A percentile compares a stretch with the other conserved stretches of the same genome.
phyloP scores from a whole-genome alignment of 2,113 vertebrate genomes.

The Glaucidium brasilianum region DNA sequence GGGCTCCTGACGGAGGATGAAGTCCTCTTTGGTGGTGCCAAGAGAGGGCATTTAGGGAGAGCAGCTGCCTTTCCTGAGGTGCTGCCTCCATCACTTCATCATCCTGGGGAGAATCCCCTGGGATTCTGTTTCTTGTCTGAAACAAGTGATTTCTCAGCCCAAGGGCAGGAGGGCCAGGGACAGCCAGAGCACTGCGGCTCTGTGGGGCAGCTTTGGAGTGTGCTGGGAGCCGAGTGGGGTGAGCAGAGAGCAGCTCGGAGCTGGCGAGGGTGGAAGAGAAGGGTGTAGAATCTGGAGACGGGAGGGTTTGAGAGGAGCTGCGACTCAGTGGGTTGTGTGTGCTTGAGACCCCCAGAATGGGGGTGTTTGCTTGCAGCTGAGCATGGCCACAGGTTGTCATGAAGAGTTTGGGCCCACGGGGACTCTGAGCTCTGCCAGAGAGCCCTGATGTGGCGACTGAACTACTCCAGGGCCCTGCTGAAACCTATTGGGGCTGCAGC shows the following conservation, averaged over 20 bases:
- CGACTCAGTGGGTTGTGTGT: rapidly evolving
- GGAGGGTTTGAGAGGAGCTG: neutral
- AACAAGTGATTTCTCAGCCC: neutral
- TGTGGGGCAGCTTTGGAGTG: neutral
- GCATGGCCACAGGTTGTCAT: rapidly evolving
- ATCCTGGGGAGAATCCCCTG: rapidly evolving
- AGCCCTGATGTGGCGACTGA: neutral
- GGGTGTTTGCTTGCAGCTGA: neutral
- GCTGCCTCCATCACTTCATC: neutral
- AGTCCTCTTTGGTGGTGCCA: neutral
- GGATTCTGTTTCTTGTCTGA: neutral
- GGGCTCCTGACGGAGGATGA: neutral
- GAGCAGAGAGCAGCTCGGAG: neutral
- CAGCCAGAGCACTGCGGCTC: neutral
- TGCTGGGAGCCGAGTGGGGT: rapidly evolving
- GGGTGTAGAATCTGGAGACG: neutral
- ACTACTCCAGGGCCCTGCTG: rapidly evolving
- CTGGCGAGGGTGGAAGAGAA: neutral
- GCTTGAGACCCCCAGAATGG: neutral
- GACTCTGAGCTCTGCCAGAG: neutral
- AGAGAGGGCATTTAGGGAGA: neutral
- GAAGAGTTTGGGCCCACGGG: neutral
- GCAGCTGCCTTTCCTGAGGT: neutral
- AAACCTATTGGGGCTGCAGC: neutral
- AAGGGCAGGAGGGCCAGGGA: neutral